Evolutionary conservation across 2,888 invertebrate genomes (phyloP).

Genomic region (Tenthredo notha): DNA sequence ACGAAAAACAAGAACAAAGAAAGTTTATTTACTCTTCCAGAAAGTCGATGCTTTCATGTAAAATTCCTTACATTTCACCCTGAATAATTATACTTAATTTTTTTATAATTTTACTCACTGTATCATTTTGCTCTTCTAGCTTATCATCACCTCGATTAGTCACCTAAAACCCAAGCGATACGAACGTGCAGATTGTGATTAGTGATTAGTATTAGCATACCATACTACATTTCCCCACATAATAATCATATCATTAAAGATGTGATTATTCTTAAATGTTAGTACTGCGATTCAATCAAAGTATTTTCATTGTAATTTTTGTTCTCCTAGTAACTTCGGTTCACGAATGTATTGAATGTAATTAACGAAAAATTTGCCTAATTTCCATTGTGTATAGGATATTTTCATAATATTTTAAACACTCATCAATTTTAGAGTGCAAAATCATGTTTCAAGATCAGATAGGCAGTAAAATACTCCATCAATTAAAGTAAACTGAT

Average conservation of each 20-base stretch:
- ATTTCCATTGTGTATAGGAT: background rate
- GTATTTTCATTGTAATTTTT: background rate
- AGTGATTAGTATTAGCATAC: conserved; percentile 3
- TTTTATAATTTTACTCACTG: background rate
- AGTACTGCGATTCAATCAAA: background rate
- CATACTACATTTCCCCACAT: background rate
- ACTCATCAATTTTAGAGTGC: too few species aligned
- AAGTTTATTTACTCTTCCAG: background rate
- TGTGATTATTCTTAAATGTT: background rate
- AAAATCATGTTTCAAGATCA: background rate
- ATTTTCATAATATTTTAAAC: background rate
- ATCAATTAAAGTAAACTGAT: background rate
- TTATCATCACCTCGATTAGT: background rate
- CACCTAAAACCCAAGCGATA: conserved; percentile 5
- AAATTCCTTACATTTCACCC: background rate
- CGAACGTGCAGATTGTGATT: background rate
- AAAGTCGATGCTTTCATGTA: background rate
- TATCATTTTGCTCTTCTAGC: background rate
- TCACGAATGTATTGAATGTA: too few species aligned
- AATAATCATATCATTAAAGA: background rate
- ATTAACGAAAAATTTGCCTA: background rate
- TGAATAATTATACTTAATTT: background rate
- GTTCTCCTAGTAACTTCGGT: too few species aligned
- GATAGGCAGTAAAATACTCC: background rate
- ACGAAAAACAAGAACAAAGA: background rate